Percentiles rank a stretch among this genome's conserved stretches.
These are phyloP conservation scores for Drosophila aldrichi DNA, from an alignment of 2,888 invertebrate genomes.

Conservation along the genomic window DNA sequence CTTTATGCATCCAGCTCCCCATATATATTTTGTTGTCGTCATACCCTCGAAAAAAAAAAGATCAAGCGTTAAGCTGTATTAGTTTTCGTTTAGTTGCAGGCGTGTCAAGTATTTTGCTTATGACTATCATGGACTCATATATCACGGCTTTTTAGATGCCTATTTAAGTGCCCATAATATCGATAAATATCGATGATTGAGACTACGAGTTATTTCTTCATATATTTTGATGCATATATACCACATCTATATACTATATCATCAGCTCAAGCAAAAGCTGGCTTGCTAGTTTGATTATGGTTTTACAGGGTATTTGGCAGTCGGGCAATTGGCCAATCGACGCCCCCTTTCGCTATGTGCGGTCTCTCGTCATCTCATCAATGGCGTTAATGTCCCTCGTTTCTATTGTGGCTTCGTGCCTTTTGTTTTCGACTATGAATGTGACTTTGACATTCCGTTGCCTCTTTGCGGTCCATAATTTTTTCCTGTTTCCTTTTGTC, in stretches of 20 bases:
- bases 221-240: too few species aligned
- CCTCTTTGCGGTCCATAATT: constrained; percentile 23
- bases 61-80: not conserved
- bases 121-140: too few species aligned
- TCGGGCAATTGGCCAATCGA: not conserved
- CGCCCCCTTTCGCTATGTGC: not conserved
- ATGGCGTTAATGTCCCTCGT: constrained; percentile 63
- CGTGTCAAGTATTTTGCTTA: too few species aligned
- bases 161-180: not conserved
- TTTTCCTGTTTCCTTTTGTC: constrained; percentile 12
- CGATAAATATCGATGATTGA: not conserved
- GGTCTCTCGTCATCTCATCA: constrained; percentile 37
- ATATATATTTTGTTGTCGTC: not conserved
- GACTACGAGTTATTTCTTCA: too few species aligned
- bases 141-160: not conserved
- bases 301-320: not conserved
- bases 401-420: constrained; percentile 55
- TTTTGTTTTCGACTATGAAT: constrained; percentile 64
- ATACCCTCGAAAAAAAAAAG: not conserved
- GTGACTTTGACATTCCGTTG: constrained; percentile 67
- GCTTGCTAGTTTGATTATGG: too few species aligned
- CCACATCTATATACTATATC: too few species aligned
- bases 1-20: constrained; percentile 36
- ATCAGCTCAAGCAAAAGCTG: too few species aligned
- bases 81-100: not conserved